phyloP scores from a whole-genome alignment of 2,888 invertebrate species.

The Saturnia japonica region DNA sequence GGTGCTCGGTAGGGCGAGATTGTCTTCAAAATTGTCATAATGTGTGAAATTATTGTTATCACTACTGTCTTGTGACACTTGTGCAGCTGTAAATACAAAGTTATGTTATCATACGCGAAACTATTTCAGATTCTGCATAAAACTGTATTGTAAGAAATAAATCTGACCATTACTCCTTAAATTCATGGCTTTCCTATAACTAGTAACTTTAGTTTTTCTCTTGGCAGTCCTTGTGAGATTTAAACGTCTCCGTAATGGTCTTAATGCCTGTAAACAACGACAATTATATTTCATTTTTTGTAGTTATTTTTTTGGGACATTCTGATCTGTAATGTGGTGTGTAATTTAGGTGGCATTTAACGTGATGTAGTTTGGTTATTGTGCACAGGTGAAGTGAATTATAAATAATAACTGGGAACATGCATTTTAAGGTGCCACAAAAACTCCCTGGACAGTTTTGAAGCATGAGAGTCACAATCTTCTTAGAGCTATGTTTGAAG shows the following conservation, averaged over 20 bases:
- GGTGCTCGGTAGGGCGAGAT: slow-evolving; percentile 84
- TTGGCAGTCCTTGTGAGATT: slow-evolving; percentile 68
- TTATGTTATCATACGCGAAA: slow-evolving; percentile 12
- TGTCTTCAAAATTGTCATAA: slow-evolving; percentile 63
- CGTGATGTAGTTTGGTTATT: too few relatives aligned
- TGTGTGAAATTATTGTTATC: slow-evolving; percentile 58
- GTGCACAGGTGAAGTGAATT: too few relatives aligned
- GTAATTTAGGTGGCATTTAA: too few relatives aligned
- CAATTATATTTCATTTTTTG: too few relatives aligned
- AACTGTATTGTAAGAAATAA: slow-evolving; percentile 19
- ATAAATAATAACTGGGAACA: too few relatives aligned
- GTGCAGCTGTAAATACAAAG: slow-evolving; percentile 44
- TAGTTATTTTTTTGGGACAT: too few relatives aligned
- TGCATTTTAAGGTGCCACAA: too few relatives aligned
- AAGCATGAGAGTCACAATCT: too few relatives aligned
- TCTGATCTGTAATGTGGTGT: too few relatives aligned
- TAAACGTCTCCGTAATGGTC: slow-evolving; percentile 67
- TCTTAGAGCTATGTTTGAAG: too few relatives aligned
- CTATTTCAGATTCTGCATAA: neutral
- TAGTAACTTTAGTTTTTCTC: slow-evolving; percentile 69
- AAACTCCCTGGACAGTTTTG: too few relatives aligned
- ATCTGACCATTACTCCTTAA: slow-evolving; percentile 65
- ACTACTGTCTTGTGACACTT: slow-evolving; percentile 59
- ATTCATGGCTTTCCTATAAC: slow-evolving; percentile 66
- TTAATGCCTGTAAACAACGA: slow-evolving; percentile 56